Evolutionary conservation across 2,888 invertebrate genomes (phyloP).

Genomic region (Patella caerulea): DNA sequence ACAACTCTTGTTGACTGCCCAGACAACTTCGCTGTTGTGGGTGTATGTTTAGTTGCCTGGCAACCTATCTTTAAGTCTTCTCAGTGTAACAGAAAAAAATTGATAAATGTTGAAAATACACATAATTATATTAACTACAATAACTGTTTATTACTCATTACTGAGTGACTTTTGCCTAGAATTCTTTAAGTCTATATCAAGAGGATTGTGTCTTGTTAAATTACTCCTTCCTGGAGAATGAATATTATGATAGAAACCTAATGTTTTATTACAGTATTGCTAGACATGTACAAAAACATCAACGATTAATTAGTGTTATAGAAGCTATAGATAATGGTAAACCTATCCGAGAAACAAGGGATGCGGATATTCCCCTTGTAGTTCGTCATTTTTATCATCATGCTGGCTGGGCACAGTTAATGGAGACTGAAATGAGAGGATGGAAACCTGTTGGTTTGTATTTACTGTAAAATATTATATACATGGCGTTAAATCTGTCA

Average conservation of each 20-base stretch:
- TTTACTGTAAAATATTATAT: no score
- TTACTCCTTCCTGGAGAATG: background rate
- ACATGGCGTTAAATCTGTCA: no score
- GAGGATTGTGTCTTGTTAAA: no score
- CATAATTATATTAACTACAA: constrained; percentile 9
- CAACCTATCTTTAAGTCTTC: no score
- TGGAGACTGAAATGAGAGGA: constrained; percentile 69
- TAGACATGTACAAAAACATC: constrained; percentile 73
- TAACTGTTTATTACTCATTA: no score
- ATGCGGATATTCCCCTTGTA: constrained; percentile 71
- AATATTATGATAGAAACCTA: background rate
- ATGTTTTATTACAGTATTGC: constrained; percentile 71
- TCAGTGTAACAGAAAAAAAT: no score
- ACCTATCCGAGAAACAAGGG: constrained; percentile 72
- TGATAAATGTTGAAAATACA: background rate
- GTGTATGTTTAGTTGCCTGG: no score
- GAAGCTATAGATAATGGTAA: constrained; percentile 73
- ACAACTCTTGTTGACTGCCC: no score
- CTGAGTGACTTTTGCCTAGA: background rate
- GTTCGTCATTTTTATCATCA: constrained; percentile 75
- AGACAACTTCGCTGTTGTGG: no score
- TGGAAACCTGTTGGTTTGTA: constrained; percentile 72
- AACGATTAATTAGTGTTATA: constrained; percentile 72
- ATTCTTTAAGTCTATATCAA: no score
- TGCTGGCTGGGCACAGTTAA: constrained; percentile 73